Evolutionary conservation across 2,113 vertebrate species (phyloP).

Genomic region (Clarias macrocephalus): DNA sequence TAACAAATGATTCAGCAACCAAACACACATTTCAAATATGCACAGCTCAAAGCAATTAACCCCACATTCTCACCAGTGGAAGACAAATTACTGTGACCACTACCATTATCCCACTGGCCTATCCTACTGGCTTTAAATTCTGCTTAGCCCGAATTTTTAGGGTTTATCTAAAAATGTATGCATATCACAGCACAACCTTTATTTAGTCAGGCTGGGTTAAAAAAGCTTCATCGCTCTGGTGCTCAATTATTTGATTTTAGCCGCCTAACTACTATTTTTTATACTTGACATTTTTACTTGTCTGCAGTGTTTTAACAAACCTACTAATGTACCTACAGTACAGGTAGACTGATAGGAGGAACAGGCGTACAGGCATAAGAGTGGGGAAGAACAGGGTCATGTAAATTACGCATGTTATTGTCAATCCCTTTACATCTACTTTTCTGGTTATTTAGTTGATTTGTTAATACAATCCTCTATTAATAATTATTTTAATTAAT

Average conservation of each 20-base stretch:
- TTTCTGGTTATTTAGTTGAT: background rate
- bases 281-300: background rate
- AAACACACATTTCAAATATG: conserved; percentile 9
- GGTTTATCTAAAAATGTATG: background rate
- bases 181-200: background rate
- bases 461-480: background rate
- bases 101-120: background rate
- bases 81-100: conserved; percentile 5
- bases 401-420: background rate
- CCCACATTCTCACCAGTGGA: background rate
- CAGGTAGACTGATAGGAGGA: background rate
- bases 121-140: background rate
- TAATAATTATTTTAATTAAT: too few species aligned
- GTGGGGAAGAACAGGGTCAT: background rate
- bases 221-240: background rate
- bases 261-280: too few species aligned
- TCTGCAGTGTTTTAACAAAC: background rate
- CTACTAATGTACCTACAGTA: background rate
- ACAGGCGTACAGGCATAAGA: background rate
- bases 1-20: background rate
- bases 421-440: background rate
- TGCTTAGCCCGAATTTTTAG: background rate
- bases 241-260: background rate
- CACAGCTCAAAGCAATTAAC: conserved; percentile 20
- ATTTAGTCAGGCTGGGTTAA: background rate